phyloP scores from a whole-genome alignment of 1,140 invertebrate genomes.

The Phthorimaea operculella region DNA sequence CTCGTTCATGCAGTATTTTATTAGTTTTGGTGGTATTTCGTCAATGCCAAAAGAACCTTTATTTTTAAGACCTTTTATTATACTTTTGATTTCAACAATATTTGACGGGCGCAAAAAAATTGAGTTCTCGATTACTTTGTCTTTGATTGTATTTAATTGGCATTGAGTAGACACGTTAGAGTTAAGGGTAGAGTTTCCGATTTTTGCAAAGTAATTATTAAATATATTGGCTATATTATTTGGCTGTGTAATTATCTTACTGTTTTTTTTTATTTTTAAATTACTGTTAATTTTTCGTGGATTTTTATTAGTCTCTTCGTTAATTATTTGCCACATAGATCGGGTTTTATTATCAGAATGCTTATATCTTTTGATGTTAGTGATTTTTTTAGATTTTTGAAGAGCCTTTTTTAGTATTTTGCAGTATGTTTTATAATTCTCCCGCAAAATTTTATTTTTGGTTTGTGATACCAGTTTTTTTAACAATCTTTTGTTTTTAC shows the following conservation, averaged over 20 bases:
- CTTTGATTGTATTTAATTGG: not conserved
- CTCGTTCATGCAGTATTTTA: too few species aligned
- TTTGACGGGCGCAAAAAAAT: too few species aligned
- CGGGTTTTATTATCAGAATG: not conserved
- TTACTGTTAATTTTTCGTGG: not conserved
- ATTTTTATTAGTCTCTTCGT: conserved; percentile 2
- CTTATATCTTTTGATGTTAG: not conserved
- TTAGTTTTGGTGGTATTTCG: too few species aligned
- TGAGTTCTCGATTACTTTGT: too few species aligned
- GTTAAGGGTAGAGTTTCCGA: not conserved
- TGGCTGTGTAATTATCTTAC: not conserved
- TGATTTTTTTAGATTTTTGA: not conserved
- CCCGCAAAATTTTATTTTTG: not conserved
- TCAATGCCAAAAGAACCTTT: too few species aligned
- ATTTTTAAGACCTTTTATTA: too few species aligned
- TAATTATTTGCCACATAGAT: not conserved
- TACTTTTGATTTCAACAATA: too few species aligned
- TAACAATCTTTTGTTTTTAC: not conserved
- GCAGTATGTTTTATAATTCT: not conserved
- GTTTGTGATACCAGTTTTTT: not conserved
- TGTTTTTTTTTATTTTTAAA: not conserved
- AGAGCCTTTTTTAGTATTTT: not conserved
- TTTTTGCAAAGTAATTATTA: not conserved
- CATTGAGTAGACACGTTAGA: not conserved
- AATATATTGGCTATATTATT: not conserved